Evolutionary conservation across 1,140 invertebrate genomes (phyloP).

Genomic region (Bombus haemorrhoidalis): DNA sequence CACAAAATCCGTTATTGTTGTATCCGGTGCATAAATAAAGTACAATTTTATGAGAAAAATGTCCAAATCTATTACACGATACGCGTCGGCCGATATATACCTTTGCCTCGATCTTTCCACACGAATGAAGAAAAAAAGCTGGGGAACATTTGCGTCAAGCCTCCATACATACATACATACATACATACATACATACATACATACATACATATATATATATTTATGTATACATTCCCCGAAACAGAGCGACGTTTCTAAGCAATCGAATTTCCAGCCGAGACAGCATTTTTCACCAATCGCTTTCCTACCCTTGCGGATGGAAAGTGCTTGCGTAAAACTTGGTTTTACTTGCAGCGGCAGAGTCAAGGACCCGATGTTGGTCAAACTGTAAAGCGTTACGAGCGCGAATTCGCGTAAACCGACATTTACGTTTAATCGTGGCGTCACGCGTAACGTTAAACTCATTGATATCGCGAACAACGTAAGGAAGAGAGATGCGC

Average conservation of each 20-base stretch:
- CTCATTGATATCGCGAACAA: conserved; percentile 14
- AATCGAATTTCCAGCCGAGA: background rate
- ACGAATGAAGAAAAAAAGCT: background rate
- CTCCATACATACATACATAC: background rate
- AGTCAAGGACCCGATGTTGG: conserved; percentile 49
- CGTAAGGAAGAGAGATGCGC: background rate
- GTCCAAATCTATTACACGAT: background rate
- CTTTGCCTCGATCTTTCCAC: background rate
- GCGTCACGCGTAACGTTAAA: background rate
- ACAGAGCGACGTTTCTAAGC: background rate
- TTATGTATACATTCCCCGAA: background rate
- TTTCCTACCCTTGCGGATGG: conserved; percentile 35
- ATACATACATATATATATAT: too few species aligned
- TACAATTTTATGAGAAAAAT: too few species aligned
- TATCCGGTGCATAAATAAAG: too few species aligned
- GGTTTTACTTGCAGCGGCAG: conserved; percentile 17
- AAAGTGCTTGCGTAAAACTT: conserved; percentile 55
- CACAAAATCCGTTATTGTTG: too few species aligned
- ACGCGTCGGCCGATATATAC: background rate
- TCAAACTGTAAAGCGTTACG: background rate
- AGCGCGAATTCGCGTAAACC: background rate
- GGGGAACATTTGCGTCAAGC: background rate
- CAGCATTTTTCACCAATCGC: conserved; percentile 35
- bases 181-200: too few species aligned
- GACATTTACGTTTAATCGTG: background rate